A percentile compares a stretch with the other conserved stretches of the same genome.
Conservation (phyloP, 2,888 invertebrate species). For the Sinotaia quadrata region DNA sequence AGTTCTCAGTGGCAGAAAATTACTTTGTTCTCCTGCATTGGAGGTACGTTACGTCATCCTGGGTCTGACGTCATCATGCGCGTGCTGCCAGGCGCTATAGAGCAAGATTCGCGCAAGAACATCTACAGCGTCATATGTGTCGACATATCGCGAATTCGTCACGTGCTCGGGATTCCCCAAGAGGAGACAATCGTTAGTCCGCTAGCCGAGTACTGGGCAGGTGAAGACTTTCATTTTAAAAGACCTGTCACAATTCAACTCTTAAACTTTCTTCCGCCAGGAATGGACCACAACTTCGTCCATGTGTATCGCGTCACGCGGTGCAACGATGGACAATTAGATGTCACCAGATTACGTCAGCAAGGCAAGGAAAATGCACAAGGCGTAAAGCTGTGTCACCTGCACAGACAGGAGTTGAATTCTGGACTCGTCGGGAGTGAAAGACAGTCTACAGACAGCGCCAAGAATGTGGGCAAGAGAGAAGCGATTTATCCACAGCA, state of each 20-base stretch:
- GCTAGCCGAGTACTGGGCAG: slow-evolving; percentile 7
- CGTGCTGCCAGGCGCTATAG: not conserved
- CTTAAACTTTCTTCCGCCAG: not conserved
- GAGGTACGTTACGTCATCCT: not conserved
- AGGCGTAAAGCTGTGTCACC: too few species aligned
- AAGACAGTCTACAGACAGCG: too few species aligned
- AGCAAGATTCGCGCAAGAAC: not conserved
- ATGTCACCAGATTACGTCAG: not conserved
- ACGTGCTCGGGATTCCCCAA: not conserved
- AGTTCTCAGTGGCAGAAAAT: too few species aligned
- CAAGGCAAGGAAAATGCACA: too few species aligned
- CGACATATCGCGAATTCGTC: not conserved
- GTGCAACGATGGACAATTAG: not conserved
- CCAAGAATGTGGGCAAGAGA: too few species aligned
- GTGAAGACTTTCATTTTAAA: not conserved
- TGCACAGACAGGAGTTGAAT: too few species aligned
- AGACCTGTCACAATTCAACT: not conserved
- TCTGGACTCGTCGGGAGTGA: too few species aligned
- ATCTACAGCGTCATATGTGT: not conserved
- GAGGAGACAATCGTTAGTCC: not conserved
- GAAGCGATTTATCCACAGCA: too few species aligned
- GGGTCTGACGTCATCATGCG: not conserved
- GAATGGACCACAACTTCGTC: not conserved
- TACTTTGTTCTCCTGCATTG: too few species aligned
- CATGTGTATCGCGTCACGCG: not conserved